phyloP scores from a whole-genome alignment of 2,888 invertebrate genomes.

The Thysanoteuthis rhombus region DNA sequence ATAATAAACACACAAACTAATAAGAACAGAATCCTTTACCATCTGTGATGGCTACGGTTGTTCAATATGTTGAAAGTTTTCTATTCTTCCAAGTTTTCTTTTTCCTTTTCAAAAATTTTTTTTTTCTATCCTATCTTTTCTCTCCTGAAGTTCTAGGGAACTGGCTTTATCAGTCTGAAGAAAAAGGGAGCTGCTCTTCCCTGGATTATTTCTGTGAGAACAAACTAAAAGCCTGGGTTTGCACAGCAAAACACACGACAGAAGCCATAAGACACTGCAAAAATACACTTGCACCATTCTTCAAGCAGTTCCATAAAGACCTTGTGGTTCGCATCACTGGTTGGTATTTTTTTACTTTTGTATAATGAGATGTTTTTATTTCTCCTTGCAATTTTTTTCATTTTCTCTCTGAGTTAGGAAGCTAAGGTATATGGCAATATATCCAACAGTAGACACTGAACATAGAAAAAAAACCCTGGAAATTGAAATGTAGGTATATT shows the following conservation, averaged over 20 bases:
- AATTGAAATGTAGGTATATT: too few relatives aligned
- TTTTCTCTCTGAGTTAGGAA: too few relatives aligned
- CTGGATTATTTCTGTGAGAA: slow-evolving; percentile 60
- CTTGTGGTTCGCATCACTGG: slow-evolving; percentile 62
- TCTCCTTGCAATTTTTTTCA: too few relatives aligned
- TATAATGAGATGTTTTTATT: neutral
- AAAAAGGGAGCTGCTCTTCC: neutral
- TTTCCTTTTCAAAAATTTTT: too few relatives aligned
- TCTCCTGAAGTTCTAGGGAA: neutral
- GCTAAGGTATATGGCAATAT: too few relatives aligned
- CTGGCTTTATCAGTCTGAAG: neutral
- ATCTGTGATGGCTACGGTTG: too few relatives aligned
- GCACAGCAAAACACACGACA: slow-evolving; percentile 59
- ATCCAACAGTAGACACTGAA: too few relatives aligned
- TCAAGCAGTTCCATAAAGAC: slow-evolving; percentile 60
- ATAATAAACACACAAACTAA: too few relatives aligned
- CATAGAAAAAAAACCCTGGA: too few relatives aligned
- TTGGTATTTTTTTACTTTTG: slow-evolving; percentile 37
- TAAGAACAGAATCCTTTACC: too few relatives aligned
- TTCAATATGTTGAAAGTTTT: too few relatives aligned
- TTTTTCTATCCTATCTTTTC: neutral
- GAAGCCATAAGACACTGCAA: slow-evolving; percentile 56
- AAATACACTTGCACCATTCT: slow-evolving; percentile 53
- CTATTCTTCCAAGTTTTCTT: too few relatives aligned
- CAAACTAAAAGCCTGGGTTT: slow-evolving; percentile 63